Evolutionary conservation across 2,888 invertebrate genomes (phyloP), one percentile per base, ranked within the genome.

Genomic region (Candidula unifasciata): DNA sequence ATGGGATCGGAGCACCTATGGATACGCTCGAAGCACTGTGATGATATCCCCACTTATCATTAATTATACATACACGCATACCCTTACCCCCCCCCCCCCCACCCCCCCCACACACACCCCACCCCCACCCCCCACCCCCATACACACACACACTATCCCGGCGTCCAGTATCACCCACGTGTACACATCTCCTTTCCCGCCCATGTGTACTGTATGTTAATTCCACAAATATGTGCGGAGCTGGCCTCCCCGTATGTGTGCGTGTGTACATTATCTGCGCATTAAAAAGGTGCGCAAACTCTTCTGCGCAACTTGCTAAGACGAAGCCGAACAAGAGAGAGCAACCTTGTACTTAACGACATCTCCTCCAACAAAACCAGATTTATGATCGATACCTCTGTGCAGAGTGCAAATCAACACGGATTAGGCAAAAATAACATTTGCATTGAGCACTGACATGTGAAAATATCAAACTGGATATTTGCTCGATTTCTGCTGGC

Each of bases 361-460:
- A 79, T 79, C 44, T 44, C 35, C 79, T 79, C 27, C 6, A n/a
- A 79, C 79, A 79, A 79, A 79, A 74, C 37, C 64, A 66, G 52
- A 64, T 68, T 27, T 37, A 16, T 8, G 64, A 79, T 79, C 79
- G 44, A 79, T 79, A 68, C 30, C 68, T 66, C 44, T 66, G 68
- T 44, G 66, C 79, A 64, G 66, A 44, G 79, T 79, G 64, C 66
- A 52, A 66, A 79, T 79, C 79, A 79, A 79, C 79, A 79, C n/a
- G 64, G 79, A 79, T 79, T 79, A 66, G 64, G 64, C 79, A 73
- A 52, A 66, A 79, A 79, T 79, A 79, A 79, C 79, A 79, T 79
- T 79, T 79, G 66, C 68, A 57, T n/a, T 79, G 27, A 68, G 79
- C 68, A 27, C 24, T 79, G 68, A 68, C 66, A 78, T 60, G 64